A percentile compares a stretch with the other conserved stretches of the same genome.
phyloP scores from a whole-genome alignment of 2,797 vertebrate species.

The Avahi laniger region DNA sequence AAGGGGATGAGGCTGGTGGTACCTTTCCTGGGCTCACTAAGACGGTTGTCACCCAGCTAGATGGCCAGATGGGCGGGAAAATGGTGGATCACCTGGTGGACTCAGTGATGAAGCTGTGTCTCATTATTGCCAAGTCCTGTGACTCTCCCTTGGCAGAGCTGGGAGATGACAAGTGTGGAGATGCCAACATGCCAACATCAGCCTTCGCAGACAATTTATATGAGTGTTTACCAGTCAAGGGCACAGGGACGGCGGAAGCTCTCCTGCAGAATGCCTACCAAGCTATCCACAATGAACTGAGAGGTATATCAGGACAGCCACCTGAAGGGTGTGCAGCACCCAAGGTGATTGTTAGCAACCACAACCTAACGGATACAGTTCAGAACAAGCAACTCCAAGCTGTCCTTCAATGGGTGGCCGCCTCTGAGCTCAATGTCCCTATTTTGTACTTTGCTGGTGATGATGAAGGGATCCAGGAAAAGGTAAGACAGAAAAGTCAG shows the following conservation, averaged over 20 bases:
- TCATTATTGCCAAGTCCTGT: conserved; percentile 79
- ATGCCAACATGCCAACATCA: conserved; percentile 42
- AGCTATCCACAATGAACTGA: conserved; percentile 65
- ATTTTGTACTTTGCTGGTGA: conserved; percentile 74
- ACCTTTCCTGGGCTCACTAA: conserved; percentile 62
- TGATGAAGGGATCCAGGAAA: conserved; percentile 75
- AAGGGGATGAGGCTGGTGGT: conserved; percentile 10
- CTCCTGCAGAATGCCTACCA: conserved; percentile 71
- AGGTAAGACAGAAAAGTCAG: conserved; percentile 67
- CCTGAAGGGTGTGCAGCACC: conserved; percentile 32
- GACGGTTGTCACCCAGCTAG: conserved; percentile 65
- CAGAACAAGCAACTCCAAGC: conserved; percentile 79
- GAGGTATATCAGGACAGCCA: conserved; percentile 20
- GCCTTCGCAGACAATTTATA: conserved; percentile 61
- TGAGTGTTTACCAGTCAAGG: conserved; percentile 68
- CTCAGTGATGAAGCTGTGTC: conserved; percentile 79
- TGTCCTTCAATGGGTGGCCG: conserved; percentile 75
- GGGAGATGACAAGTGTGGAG: conserved; percentile 61
- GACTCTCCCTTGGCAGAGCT: conserved; percentile 73
- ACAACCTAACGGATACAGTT: conserved; percentile 62
- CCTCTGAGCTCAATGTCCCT: conserved; percentile 76
- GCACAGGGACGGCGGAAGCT: conserved; percentile 59
- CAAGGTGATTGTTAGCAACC: conserved; percentile 74
- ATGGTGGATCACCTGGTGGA: conserved; percentile 75
- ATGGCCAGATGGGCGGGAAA: conserved; percentile 55